Conservation (phyloP, 2,888 invertebrate species). For the Andrena haemorrhoa region DNA sequence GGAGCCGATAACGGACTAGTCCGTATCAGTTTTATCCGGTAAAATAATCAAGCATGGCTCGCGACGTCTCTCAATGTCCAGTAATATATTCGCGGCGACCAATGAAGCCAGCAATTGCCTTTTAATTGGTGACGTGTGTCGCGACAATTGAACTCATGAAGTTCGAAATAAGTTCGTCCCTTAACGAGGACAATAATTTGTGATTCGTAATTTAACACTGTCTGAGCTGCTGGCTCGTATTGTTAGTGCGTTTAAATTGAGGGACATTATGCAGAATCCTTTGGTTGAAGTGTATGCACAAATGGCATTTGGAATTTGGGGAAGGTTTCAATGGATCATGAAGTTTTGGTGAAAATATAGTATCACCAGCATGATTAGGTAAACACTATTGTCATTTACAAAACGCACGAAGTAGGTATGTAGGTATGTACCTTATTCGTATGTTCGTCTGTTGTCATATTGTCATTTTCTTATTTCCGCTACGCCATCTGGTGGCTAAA, state of each 20-base stretch:
- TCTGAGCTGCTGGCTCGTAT: neutral
- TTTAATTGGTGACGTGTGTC: constrained; percentile 52
- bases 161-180: constrained; percentile 9
- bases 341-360: neutral
- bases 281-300: neutral
- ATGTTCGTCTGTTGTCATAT: no score
- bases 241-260: neutral
- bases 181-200: constrained; percentile 34
- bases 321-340: neutral
- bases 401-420: no score
- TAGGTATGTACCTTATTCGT: no score
- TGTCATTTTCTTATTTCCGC: no score
- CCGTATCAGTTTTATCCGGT: constrained; percentile 65
- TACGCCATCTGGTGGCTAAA: no score
- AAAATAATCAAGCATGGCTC: constrained; percentile 44
- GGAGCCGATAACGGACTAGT: constrained; percentile 42
- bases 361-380: no score
- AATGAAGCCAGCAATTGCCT: constrained; percentile 45
- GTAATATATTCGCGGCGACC: constrained; percentile 32
- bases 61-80: constrained; percentile 39
- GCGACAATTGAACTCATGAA: constrained; percentile 39
- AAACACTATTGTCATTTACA: no score
- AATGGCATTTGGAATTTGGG: neutral
- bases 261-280: neutral
- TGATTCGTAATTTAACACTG: constrained; percentile 24